phyloP scores from a whole-genome alignment of 92 coral and sea anemone species.

The Epizoanthus illoricatus region DNA sequence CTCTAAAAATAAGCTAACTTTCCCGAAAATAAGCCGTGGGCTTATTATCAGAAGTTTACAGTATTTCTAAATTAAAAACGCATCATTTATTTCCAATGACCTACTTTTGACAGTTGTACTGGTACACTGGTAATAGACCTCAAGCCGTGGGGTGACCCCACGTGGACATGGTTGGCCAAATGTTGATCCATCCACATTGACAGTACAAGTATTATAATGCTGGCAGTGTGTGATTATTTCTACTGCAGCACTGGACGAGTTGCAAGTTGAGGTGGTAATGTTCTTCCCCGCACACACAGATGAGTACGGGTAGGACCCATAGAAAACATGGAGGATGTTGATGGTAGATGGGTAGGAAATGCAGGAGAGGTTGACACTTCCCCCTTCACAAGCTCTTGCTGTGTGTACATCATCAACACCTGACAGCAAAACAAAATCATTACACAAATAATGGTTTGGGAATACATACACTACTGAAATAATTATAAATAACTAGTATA shows the following conservation, averaged over 20 bases:
- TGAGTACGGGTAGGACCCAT: slow-evolving; percentile 20
- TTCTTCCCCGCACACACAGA: slow-evolving; percentile 4
- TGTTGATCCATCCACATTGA: slow-evolving; percentile 10
- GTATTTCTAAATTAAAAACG: no score
- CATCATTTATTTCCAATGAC: no score
- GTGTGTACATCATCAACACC: slow-evolving; percentile 33
- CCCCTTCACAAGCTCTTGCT: slow-evolving; percentile 24
- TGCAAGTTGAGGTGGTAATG: slow-evolving; percentile 27
- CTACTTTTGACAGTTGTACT: slow-evolving; percentile 20
- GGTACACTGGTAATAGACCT: slow-evolving; percentile 39
- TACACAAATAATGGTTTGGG: no score
- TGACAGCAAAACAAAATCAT: background rate
- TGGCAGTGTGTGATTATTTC: slow-evolving; percentile 16
- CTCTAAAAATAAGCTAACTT: no score
- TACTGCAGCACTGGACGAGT: slow-evolving; percentile 16
- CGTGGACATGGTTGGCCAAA: slow-evolving; percentile 22
- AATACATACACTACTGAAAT: no score
- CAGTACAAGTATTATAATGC: slow-evolving; percentile 14
- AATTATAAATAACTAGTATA: no score
- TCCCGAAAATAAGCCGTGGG: no score
- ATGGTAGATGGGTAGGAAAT: slow-evolving; percentile 1
- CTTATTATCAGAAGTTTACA: no score
- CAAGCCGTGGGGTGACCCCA: slow-evolving; percentile 19
- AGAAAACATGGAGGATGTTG: slow-evolving; percentile 33
- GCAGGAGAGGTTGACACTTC: slow-evolving; percentile 4